A percentile compares a stretch with the other conserved stretches of the same genome.
Evolutionary conservation across 2,888 invertebrate genomes (phyloP).

Genomic region (Gandaritis pyraliata): DNA sequence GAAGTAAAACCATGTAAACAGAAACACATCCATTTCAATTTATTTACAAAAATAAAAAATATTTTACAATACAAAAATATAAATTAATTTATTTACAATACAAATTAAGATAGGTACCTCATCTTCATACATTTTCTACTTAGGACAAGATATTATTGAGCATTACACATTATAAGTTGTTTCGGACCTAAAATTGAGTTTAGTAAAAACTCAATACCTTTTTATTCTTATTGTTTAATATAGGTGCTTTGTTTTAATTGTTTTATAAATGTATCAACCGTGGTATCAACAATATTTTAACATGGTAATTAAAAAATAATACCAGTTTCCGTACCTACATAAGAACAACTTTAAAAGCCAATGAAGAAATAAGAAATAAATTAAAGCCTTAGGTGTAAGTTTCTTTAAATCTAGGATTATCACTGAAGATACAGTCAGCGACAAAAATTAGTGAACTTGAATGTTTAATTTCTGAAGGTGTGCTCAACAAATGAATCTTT

Average conservation of each 20-base stretch:
- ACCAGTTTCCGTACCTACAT: too few relatives aligned
- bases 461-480: too few relatives aligned
- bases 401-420: slow-evolving; percentile 24
- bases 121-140: slow-evolving; percentile 28
- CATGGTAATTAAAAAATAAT: too few relatives aligned
- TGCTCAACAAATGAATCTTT: too few relatives aligned
- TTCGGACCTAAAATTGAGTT: too few relatives aligned
- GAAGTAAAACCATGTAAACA: slow-evolving; percentile 13
- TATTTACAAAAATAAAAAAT: slow-evolving; percentile 67
- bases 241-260: too few relatives aligned
- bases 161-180: slow-evolving; percentile 18
- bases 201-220: too few relatives aligned
- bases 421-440: slow-evolving; percentile 29
- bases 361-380: slow-evolving; percentile 23
- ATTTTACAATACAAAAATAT: slow-evolving; percentile 40
- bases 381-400: slow-evolving; percentile 16
- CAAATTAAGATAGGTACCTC: slow-evolving; percentile 8
- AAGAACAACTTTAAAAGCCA: too few relatives aligned
- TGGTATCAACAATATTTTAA: too few relatives aligned
- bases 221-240: too few relatives aligned
- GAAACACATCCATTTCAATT: slow-evolving; percentile 56
- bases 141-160: slow-evolving; percentile 30
- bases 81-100: slow-evolving; percentile 44
- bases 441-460: slow-evolving; percentile 10
- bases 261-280: too few relatives aligned